Base-by-base conservation (phyloP, 2,888 invertebrate species). In the Colletes collaris region DNA sequence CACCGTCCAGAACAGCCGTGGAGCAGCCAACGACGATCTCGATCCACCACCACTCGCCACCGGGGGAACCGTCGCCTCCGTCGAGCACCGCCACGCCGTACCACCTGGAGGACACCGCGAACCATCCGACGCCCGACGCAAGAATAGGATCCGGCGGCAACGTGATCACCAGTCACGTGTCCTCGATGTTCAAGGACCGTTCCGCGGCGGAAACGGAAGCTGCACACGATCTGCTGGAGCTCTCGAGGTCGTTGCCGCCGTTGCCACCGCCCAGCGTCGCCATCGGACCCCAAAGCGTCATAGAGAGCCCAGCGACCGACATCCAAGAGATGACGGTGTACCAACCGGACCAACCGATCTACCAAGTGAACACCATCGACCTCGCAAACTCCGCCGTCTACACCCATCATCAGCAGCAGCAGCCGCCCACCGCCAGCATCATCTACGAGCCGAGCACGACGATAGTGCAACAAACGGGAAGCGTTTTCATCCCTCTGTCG, bases 171-270 rank as follows among this genome's bases (percentile, higher is more conserved):
- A 72, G 44, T 86, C 88, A 60, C n/a, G 79, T 75, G 44, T 78
- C 84, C 3, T 71, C 86, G 49, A 86, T 92, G 75, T 92, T 92
- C 73, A 91, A 89, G 52, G 92, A 92, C 35, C 81, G 93, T 76
- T 93, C 93, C 3, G 95, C 96, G 40, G 97, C 97, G 90, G 98
- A 98, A 93, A 97, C 97, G 10, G 97, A 97, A 93, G 97, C 97
- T 49, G 98, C 98, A 0, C 97, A 97, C 92, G 97, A 97, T 92
- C 94, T 96, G 80, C 93, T 97, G 44, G 97, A 96, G 62, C 93
- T 97, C 50, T 96, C 97, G 2, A 96, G 97, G 88, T 96, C 97
- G 86, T 92, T 96, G 88, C 97, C 97, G 13, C 97, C 96, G 16
- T 94, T 96, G 83, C 96, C 96, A 64, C 95, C 95, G 5, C 96